Base-by-base conservation (phyloP, 2,113 vertebrate genomes). In the Odobenus rosmarus region DNA sequence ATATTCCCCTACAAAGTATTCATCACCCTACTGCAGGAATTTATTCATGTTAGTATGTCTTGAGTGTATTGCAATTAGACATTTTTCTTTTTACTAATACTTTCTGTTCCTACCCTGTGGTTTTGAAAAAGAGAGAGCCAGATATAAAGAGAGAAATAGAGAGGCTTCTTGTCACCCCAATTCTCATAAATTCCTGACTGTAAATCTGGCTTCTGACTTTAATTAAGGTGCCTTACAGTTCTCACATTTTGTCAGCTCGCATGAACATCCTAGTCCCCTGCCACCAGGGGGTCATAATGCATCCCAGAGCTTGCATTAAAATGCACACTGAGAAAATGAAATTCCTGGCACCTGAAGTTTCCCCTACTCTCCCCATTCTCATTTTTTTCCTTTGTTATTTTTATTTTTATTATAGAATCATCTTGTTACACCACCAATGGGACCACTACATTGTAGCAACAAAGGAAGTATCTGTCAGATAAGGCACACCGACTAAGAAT, bases 141-240 rank as follows among this genome's bases (percentile, higher is more conserved):
- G 21, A 59, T 24, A 64, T 4, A 90, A 88, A 81, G 26, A 59
- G 13, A 92, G 71, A 89, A 89, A 93, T 8, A n/a, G 55, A 95
- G 12, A 93, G 1, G 23, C 0, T 86, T 90, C 86, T 88, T 92
- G 86, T 53, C 61, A 53, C 15, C 0, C 0, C 11, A 42, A 33
- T 69, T 96, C 89, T 96, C 83, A 95, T 95, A 95, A 95, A 89
- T 93, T 72, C 72, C 36, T 91, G 28, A 85, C 62, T 59, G 31
- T 55, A 82, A 88, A 87, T 72, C 95, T 92, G 67, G 55, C 81
- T 92, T 92, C 74, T 74, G 26, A 62, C 94, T 98, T 96, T 97
- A 98, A 98, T 98, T 97, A 98, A 98, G 93, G 36, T 97, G 85
- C 96, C 82, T 96, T 87, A 79, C 6, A 61, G 16, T 69, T 92